These are phyloP conservation scores for Tethya wilhelma DNA, from an alignment of 37 sponge, comb jelly and placozoan genomes.

Conservation along the genomic window DNA sequence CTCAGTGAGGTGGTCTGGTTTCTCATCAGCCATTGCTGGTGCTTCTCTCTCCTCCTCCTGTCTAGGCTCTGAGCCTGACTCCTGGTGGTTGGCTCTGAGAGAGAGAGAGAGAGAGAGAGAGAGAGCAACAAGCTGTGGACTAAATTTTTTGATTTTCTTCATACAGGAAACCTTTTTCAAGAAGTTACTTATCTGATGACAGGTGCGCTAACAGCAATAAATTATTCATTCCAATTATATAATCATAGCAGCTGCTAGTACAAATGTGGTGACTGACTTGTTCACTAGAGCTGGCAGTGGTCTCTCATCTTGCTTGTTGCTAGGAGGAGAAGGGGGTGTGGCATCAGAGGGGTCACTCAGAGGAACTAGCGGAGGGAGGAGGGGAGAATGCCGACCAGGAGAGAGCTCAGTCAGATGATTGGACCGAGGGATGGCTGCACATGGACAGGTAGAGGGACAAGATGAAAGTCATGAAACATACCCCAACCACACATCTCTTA, in stretches of 20 bases:
- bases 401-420: too few relatives aligned
- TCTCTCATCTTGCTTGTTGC: constrained; percentile 30
- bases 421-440: too few relatives aligned
- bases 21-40: neutral
- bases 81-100: neutral
- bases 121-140: neutral
- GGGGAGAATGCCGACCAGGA: too few relatives aligned
- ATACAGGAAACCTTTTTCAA: too few relatives aligned
- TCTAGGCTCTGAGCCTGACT: neutral
- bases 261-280: neutral
- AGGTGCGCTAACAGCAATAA: too few relatives aligned
- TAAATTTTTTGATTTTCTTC: too few relatives aligned
- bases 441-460: too few relatives aligned
- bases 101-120: neutral
- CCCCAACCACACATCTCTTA: too few relatives aligned
- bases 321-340: neutral
- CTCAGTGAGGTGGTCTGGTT: constrained; percentile 52
- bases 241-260: too few relatives aligned
- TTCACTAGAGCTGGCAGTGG: constrained; percentile 59
- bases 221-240: too few relatives aligned
- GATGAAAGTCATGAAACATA: too few relatives aligned
- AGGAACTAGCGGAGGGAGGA: neutral
- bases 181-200: too few relatives aligned
- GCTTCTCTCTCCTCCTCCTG: neutral
- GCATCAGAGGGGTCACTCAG: neutral